These are phyloP conservation scores for Hypolimnas misippus DNA, from an alignment of 2,888 invertebrate genomes.

Conservation along the genomic window DNA sequence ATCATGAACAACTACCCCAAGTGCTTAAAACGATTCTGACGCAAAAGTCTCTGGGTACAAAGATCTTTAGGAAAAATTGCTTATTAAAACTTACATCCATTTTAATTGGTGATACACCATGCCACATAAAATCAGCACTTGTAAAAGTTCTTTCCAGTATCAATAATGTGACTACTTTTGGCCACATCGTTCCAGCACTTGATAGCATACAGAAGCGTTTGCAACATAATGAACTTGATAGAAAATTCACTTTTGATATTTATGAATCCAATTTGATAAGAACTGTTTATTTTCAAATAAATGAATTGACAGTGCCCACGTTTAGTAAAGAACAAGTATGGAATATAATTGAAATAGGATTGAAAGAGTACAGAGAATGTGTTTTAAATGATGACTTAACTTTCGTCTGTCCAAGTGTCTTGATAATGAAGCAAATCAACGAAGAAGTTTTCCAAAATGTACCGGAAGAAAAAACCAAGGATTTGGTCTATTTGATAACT, in stretches of 20 bases:
- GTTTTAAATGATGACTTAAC: slow-evolving; percentile 64
- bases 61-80: slow-evolving; percentile 67
- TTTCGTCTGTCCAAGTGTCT: slow-evolving; percentile 69
- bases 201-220: slow-evolving; percentile 57
- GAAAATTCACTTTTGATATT: slow-evolving; percentile 66
- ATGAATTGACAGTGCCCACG: slow-evolving; percentile 73
- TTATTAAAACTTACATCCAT: slow-evolving; percentile 65
- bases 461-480: slow-evolving; percentile 70
- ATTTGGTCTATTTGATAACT: slow-evolving; percentile 80
- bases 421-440: slow-evolving; percentile 84
- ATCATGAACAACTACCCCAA: slow-evolving; percentile 86
- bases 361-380: slow-evolving; percentile 81
- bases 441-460: slow-evolving; percentile 81
- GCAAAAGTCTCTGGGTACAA: slow-evolving; percentile 75
- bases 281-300: slow-evolving; percentile 83
- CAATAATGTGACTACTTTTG: slow-evolving; percentile 73
- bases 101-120: slow-evolving; percentile 66
- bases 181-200: slow-evolving; percentile 61
- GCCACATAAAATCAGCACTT: slow-evolving; percentile 74
- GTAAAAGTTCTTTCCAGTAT: slow-evolving; percentile 73
- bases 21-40: slow-evolving; percentile 85
- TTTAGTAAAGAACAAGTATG: slow-evolving; percentile 77
- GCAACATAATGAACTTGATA: slow-evolving; percentile 51
- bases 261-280: slow-evolving; percentile 82
- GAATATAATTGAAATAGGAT: slow-evolving; percentile 81